phyloP scores from a whole-genome alignment of 2,113 vertebrate genomes.

The Pteropus alecto region DNA sequence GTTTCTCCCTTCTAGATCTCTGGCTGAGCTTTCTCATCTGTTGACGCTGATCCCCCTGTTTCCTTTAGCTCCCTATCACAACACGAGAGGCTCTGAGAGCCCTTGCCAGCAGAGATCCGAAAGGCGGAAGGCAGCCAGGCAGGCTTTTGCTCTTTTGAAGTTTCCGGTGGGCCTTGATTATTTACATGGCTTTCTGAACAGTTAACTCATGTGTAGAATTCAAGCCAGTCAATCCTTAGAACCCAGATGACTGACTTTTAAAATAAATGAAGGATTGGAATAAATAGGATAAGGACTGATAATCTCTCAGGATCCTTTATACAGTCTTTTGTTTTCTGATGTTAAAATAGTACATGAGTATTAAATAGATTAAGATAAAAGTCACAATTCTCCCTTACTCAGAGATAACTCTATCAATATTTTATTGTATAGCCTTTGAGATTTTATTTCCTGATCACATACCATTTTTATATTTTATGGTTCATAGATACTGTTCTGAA shows the following conservation, averaged over 20 bases:
- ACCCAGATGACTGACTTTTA: background rate
- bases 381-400: background rate
- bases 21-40: constrained; percentile 75
- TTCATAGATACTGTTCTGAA: background rate
- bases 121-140: background rate
- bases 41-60: constrained; percentile 59
- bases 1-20: constrained; percentile 66
- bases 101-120: constrained; percentile 24
- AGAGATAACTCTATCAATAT: background rate
- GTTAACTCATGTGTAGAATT: background rate
- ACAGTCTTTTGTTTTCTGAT: background rate
- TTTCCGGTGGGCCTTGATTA: background rate
- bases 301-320: background rate
- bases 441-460: background rate
- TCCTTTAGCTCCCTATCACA: constrained; percentile 59
- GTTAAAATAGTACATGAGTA: background rate
- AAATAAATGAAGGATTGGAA: background rate
- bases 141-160: constrained; percentile 62
- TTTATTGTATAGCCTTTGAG: background rate
- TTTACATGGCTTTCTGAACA: background rate
- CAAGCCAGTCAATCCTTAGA: background rate
- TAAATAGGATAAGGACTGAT: background rate
- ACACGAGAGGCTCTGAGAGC: constrained; percentile 10
- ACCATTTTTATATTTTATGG: background rate
- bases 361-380: background rate